These are phyloP conservation scores for Gerosis bhagava DNA, from an alignment of 2,888 invertebrate species.

Conservation along the genomic window DNA sequence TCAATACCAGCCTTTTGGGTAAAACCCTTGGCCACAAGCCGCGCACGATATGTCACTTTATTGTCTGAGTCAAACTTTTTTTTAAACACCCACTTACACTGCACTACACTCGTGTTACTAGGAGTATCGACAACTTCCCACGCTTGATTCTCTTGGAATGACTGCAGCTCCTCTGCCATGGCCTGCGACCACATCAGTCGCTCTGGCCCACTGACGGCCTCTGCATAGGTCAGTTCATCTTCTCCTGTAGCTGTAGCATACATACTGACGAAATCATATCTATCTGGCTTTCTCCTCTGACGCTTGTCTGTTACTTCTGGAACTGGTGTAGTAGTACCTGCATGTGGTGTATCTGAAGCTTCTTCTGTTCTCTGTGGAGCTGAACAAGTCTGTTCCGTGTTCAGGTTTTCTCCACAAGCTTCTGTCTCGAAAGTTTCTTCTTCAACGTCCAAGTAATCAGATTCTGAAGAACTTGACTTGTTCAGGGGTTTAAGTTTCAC, in stretches of 20 bases:
- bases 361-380: not conserved
- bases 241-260: not conserved
- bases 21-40: slow-evolving; percentile 2
- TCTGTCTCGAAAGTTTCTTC: not conserved
- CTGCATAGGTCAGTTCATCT: slow-evolving; percentile 4
- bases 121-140: slow-evolving; percentile 14
- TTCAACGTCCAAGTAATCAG: not conserved
- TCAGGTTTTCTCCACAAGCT: not conserved
- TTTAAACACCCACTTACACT: slow-evolving; percentile 19
- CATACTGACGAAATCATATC: slow-evolving; percentile 1
- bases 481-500: slow-evolving; percentile 1
- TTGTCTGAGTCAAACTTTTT: not conserved
- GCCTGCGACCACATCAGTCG: slow-evolving; percentile 16
- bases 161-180: slow-evolving; percentile 17
- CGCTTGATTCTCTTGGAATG: slow-evolving; percentile 16
- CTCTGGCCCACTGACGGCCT: slow-evolving; percentile 11
- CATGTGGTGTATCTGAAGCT: not conserved
- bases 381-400: not conserved
- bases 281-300: not conserved
- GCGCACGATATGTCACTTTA: slow-evolving; percentile 1
- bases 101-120: not conserved
- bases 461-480: not conserved
- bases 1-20: not conserved
- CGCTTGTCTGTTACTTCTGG: not conserved
- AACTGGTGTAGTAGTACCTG: no score